Base-by-base conservation (phyloP, 1,140 invertebrate species). In the Coenobita brevimanus region DNA sequence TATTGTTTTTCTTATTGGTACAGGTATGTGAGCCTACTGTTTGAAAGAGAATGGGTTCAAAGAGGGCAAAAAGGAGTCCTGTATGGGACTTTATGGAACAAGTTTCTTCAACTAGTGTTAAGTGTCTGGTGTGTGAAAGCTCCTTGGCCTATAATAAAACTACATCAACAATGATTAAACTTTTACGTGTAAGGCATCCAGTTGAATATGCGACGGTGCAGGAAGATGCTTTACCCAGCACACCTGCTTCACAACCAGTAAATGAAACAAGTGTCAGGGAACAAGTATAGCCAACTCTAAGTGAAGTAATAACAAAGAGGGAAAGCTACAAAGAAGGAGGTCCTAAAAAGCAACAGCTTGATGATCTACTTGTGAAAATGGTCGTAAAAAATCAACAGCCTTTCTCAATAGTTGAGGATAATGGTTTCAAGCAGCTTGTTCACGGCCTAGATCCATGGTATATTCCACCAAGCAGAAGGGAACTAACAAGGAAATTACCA, bases 41-140 rank as follows among this genome's bases (percentile, higher is more conserved):
- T n/a, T n/a, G n/a, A n/a, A n/a, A n/a, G n/a, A n/a, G n/a, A n/a
- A n/a, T n/a, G n/a, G n/a, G n/a, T n/a, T n/a, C n/a, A n/a, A n/a
- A n/a, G n/a, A n/a, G n/a, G n/a, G n/a, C 67, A 69, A 75, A 21
- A 21, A 75, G 38, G 71, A 36, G 24, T 75, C 71, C 71, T 30
- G 71, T 75, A 36, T 75, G 71, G 71, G 36, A 8, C 71, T 75
- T 30, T 36, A 75, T 75, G 71, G 71, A 75, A 8, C 6, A 75
- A 27, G 27, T 17, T 69, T 15, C 15, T 30, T 8, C 64, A 10
- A 30, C 15, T 27, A 69, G 13, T 27, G 27, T 69, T 27, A 30
- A 17, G 15, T 69, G 64, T 27, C 27, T 69, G 64, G 10, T 69
- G 27, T 69, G 64, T 27, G 27, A 69, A 27, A 8, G 27, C 10